Evolutionary conservation across 1,140 invertebrate genomes (phyloP), one percentile per base, ranked within the genome.

Genomic region (Aphelenchoides besseyi): DNA sequence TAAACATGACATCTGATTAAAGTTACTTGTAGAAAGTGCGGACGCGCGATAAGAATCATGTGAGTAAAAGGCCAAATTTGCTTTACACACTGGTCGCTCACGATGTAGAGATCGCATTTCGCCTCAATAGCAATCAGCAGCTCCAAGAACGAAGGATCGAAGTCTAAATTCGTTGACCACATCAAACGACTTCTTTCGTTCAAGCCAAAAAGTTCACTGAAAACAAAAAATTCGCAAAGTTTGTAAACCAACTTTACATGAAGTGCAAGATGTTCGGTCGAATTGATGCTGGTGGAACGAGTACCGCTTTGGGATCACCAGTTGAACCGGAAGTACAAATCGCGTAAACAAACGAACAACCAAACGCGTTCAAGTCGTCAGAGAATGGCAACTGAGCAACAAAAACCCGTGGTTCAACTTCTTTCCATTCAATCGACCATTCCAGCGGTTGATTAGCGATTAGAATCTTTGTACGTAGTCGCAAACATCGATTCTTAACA

Each of bases 91-190:
- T 32, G 16, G 12, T 41, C 36, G 2, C 12, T 23, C 1, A 66
- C 1, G 2, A 66, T 32, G 36, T 41, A 66, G 12, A 66, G 29
- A 37, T 29, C 9, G 3, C 63, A 66, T 29, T 29, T 33, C 1
- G 48, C 32, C 29, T 53, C 26, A 53, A 36, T 23, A 12, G 32
- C 30, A 12, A 66, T n/a, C 26, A 66, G 30, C 32, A 66, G 3
- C 63, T 66, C 63, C n/a, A 66, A 32, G 16, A 66, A 41, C 12
- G 63, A 66, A 12, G 63, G 63, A 66, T 66, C 63, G 30, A 66
- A 66, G 12, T 37, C 12, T 37, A 66, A 53, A 12, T 16, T 12
- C n/a, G 63, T 66, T 26, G 63, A 66, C 63, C 63, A 66, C 36
- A 66, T 41, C 8, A 66, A 23, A 0, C 32, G 16, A 36, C 16